A percentile compares a stretch with the other conserved stretches of the same genome.
Conservation (phyloP, 2,888 invertebrate species). For the Lasioglossum pauxillum region DNA sequence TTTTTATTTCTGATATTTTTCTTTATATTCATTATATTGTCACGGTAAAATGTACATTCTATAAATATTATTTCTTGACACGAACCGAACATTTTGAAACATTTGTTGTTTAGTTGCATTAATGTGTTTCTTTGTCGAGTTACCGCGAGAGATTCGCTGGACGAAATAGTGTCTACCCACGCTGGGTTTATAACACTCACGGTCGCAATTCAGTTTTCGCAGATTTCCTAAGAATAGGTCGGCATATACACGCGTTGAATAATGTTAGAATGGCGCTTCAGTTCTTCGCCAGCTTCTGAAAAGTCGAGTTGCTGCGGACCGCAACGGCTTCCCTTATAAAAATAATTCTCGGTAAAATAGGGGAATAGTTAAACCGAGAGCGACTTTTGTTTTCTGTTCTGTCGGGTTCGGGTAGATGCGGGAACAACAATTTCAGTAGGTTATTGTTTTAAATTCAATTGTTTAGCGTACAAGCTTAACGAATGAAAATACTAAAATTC, state of each 20-base stretch:
- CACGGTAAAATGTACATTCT: neutral
- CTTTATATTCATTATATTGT: neutral
- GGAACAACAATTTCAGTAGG: constrained; percentile 4
- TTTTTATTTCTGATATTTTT: neutral
- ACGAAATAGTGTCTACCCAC: constrained; percentile 51
- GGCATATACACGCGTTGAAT: constrained; percentile 72
- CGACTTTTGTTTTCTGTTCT: neutral
- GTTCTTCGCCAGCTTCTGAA: constrained; percentile 72
- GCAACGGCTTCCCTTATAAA: neutral
- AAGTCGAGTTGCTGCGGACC: constrained; percentile 52
- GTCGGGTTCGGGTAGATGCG: neutral
- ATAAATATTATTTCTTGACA: neutral
- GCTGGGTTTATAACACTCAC: constrained; percentile 29
- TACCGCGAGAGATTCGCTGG: constrained; percentile 18
- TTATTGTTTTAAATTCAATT: neutral
- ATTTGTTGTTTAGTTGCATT: neutral
- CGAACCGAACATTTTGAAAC: neutral
- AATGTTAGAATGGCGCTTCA: constrained; percentile 70
- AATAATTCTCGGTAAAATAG: constrained; percentile 8
- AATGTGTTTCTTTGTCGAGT: neutral
- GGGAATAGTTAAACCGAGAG: constrained; percentile 9
- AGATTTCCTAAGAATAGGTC: constrained; percentile 77
- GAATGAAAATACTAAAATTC: neutral
- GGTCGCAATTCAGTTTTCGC: constrained; percentile 68
- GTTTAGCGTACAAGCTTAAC: neutral